These are phyloP conservation scores for Rhagoletis zephyria DNA, from an alignment of 1,140 invertebrate genomes.

Conservation along the genomic window DNA sequence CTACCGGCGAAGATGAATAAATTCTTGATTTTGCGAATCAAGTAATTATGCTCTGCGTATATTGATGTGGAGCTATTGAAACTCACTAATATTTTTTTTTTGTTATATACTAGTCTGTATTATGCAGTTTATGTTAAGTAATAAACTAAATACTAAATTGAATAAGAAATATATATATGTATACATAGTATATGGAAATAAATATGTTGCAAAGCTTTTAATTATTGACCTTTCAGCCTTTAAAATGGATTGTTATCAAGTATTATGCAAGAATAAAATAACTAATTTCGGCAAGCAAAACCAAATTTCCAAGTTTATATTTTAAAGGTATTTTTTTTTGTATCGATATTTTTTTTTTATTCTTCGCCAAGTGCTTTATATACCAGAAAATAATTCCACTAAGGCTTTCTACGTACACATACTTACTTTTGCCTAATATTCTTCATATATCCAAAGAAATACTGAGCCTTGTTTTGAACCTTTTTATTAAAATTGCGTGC, in stretches of 20 bases:
- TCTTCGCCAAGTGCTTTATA: too few relatives aligned
- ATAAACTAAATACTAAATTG: background rate
- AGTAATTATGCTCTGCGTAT: background rate
- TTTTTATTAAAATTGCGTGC: conserved; percentile 29
- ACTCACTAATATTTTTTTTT: conserved; percentile 10
- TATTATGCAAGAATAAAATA: too few relatives aligned
- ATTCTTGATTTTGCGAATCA: background rate
- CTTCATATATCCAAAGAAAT: background rate
- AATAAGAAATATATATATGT: background rate
- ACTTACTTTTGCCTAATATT: background rate
- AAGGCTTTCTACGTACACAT: too few relatives aligned
- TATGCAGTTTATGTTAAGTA: background rate
- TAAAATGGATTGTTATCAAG: too few relatives aligned
- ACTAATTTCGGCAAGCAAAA: too few relatives aligned
- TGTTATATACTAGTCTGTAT: background rate
- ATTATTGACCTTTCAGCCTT: background rate
- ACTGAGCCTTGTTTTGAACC: background rate
- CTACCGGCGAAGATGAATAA: conserved; percentile 81
- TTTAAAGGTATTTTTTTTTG: too few relatives aligned
- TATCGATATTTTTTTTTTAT: too few relatives aligned
- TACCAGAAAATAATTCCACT: too few relatives aligned
- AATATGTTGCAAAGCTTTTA: background rate
- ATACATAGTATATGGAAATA: background rate
- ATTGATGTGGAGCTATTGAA: background rate
- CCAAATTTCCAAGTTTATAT: too few relatives aligned